These are phyloP conservation scores for Heteromyza rotundicornis DNA, from an alignment of 2,888 invertebrate genomes.

Conservation along the genomic window DNA sequence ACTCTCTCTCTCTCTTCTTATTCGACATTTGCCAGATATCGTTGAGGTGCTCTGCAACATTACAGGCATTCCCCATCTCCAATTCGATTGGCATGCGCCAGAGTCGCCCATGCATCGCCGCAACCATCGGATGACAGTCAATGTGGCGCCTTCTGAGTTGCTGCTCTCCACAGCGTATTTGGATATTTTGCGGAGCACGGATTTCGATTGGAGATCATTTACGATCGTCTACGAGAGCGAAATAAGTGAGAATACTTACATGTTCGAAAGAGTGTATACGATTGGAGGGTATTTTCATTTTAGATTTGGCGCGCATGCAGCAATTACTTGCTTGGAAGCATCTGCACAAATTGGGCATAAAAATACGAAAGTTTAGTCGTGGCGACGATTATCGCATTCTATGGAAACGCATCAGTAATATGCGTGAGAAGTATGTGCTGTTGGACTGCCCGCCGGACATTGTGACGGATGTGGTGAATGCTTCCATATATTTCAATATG, in stretches of 20 bases:
- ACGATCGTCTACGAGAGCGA: constrained; percentile 84
- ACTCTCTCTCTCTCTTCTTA: constrained; percentile 7
- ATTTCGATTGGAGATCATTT: constrained; percentile 79
- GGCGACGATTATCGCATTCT: constrained; percentile 54
- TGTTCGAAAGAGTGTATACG: not conserved
- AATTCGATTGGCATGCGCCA: constrained; percentile 68
- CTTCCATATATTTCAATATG: constrained; percentile 56
- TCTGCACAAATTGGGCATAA: constrained; percentile 71
- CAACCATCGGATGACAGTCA: constrained; percentile 69
- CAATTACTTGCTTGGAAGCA: constrained; percentile 77
- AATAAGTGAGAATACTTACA: constrained; percentile 66
- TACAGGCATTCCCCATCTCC: constrained; percentile 71
- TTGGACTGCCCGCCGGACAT: constrained; percentile 77
- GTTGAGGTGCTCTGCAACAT: constrained; percentile 68
- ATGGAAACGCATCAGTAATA: constrained; percentile 68
- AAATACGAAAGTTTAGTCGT: constrained; percentile 69
- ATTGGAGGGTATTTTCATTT: constrained; percentile 11
- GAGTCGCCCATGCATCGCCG: constrained; percentile 52
- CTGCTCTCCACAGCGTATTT: constrained; percentile 74
- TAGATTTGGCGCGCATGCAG: constrained; percentile 72
- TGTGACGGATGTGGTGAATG: constrained; percentile 69
- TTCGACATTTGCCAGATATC: constrained; percentile 46
- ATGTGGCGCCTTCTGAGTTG: constrained; percentile 75
- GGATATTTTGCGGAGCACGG: constrained; percentile 69
- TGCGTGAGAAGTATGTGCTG: constrained; percentile 74